These are phyloP conservation scores for Congeria kusceri DNA, from an alignment of 2,888 invertebrate species.

Conservation along the genomic window DNA sequence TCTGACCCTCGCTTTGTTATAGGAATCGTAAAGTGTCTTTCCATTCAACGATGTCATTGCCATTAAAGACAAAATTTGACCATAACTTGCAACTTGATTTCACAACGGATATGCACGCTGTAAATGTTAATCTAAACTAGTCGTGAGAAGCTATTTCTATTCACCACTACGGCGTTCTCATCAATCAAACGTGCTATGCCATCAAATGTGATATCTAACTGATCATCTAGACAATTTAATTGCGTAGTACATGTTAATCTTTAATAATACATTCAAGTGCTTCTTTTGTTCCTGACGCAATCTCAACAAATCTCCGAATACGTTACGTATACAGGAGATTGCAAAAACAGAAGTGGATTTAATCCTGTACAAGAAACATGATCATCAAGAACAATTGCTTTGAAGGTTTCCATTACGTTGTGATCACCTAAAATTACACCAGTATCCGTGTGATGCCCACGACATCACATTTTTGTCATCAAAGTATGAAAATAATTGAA, in stretches of 20 bases:
- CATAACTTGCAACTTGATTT: neutral
- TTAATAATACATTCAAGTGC: neutral
- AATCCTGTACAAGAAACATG: slow-evolving; percentile 46
- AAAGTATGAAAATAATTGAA: too few species aligned
- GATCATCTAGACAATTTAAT: too few species aligned
- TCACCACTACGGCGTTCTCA: too few species aligned
- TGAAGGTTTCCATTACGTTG: slow-evolving; percentile 54
- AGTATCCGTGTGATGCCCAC: slow-evolving; percentile 52
- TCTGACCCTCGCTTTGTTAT: slow-evolving; percentile 17
- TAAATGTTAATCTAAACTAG: too few species aligned
- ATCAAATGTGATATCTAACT: too few species aligned
- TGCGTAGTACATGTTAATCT: too few species aligned
- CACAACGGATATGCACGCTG: neutral
- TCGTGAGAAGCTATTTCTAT: too few species aligned
- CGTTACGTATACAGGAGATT: slow-evolving; percentile 48
- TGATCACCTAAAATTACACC: slow-evolving; percentile 47
- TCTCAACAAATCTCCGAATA: slow-evolving; percentile 52
- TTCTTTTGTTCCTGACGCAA: slow-evolving; percentile 45
- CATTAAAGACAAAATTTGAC: neutral
- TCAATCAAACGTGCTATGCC: too few species aligned
- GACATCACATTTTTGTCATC: neutral
- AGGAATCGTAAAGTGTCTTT: slow-evolving; percentile 11
- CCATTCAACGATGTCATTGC: slow-evolving; percentile 35
- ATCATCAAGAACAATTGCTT: slow-evolving; percentile 51
- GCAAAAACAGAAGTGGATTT: slow-evolving; percentile 21